phyloP scores from a whole-genome alignment of 2,113 vertebrate genomes.

The Ictidomys tridecemlineatus region DNA sequence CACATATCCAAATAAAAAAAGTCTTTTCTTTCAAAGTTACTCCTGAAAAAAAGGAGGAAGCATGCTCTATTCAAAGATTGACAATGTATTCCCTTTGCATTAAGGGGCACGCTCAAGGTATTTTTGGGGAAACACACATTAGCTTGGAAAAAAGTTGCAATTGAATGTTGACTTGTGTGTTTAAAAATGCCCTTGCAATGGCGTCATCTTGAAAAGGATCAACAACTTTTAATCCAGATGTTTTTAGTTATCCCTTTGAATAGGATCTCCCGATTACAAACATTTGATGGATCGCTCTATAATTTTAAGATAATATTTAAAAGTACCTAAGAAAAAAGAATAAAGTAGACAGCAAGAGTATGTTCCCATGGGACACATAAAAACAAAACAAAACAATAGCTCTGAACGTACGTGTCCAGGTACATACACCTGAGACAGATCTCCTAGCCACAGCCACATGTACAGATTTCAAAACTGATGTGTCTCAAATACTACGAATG shows the following conservation, averaged over 20 bases:
- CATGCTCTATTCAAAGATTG: neutral
- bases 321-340: slow-evolving; percentile 1
- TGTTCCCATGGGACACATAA: neutral
- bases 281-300: neutral
- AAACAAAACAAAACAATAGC: neutral
- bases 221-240: slow-evolving; percentile 2
- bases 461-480: neutral
- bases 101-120: neutral
- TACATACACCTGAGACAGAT: neutral
- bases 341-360: neutral
- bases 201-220: slow-evolving; percentile 38
- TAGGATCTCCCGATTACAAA: slow-evolving; percentile 12
- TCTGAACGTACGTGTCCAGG: neutral
- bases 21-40: neutral
- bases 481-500: neutral
- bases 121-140: neutral
- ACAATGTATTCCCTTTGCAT: neutral
- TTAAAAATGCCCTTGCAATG: neutral
- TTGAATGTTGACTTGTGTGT: neutral
- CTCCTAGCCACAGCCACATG: neutral
- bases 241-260: slow-evolving; percentile 28
- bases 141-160: neutral
- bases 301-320: slow-evolving; percentile 41
- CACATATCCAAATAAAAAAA: neutral
- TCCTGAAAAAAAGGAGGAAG: neutral